Base-by-base conservation (phyloP, 2,113 vertebrate species). In the Patagioenas fasciata region DNA sequence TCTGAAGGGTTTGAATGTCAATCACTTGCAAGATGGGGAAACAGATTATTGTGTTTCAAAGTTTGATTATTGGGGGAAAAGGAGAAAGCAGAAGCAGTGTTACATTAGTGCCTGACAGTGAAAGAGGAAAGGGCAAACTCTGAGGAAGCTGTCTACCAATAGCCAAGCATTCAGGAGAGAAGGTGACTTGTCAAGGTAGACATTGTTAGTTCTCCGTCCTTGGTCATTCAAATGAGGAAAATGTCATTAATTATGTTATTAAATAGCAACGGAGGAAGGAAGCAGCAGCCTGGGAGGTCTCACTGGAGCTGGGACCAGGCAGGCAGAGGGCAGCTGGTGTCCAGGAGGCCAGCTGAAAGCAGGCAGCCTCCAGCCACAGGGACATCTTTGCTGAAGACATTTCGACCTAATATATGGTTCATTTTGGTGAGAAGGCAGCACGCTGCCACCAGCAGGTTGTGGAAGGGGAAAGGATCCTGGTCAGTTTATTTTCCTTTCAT, bases 351-450 rank as follows among this genome's bases (percentile, higher is more conserved):
- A 67, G 58, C 40, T 34, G 29, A 50, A 56, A 75, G 56, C 24
- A 61, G 53, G 34, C 20, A 80, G 50, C 28, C 29, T 38, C 21
- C 15, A 34, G 40, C 58, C 18, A 28, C 2, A 1, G 48, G 48
- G 31, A 24, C 4, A 0, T 29, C 54, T 67, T 64, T 74, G 66
- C 60, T 50, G 44, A 85, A 53, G 47, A 17, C 54, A 51, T 66
- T 56, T 57, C 1, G 0, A 17, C 42, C 14, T n/a, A 50, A 77
- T 0, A 0, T 7, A 3, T 0, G 1, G 21, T 13, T 73, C 48
- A 14, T 21, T 78, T 47, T 64, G 23, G 40, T 9, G 21, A 75
- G 34, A 75, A 5, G 8, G 18, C 16, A 57, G 32, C 53, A 54
- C 0, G 0, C 18, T 62, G 47, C 36, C 5, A 15, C 25, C 62